Percentiles rank a stretch among this genome's conserved stretches.
phyloP scores from a whole-genome alignment of 2,113 vertebrate genomes.

The Chaetops frenatus region DNA sequence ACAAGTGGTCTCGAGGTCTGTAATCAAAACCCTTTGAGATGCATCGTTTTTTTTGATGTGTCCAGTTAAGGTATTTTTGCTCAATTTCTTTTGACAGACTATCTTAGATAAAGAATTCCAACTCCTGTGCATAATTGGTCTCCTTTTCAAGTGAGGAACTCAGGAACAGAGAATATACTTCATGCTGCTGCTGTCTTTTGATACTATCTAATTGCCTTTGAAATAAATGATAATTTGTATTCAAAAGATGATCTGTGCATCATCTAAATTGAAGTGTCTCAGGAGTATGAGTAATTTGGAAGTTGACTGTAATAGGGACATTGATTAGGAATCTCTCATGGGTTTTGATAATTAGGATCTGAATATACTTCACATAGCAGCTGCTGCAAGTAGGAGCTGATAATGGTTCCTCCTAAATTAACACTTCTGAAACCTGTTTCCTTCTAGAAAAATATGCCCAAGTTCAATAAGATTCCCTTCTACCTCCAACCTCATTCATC shows the following conservation, averaged over 20 bases:
- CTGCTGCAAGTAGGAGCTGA: neutral
- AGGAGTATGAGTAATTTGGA: neutral
- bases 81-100: neutral
- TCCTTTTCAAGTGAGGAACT: neutral
- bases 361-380: neutral
- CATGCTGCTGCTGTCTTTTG: neutral
- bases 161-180: neutral
- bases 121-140: neutral
- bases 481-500: constrained; percentile 99
- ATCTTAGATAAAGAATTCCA: neutral
- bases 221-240: neutral
- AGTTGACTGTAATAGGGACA: neutral
- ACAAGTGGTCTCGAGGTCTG: neutral
- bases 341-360: constrained; percentile 10
- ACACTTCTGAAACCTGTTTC: constrained; percentile 18
- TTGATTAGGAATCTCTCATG: constrained; percentile 7
- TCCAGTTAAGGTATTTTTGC: neutral
- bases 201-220: neutral
- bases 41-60: neutral
- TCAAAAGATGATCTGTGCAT: neutral
- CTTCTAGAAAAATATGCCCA: constrained; percentile 98
- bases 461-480: constrained; percentile 99
- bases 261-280: neutral
- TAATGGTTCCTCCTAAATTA: neutral
- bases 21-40: neutral